Conservation (phyloP, 2,888 invertebrate genomes). For the Hydroisotoma schaefferi region DNA sequence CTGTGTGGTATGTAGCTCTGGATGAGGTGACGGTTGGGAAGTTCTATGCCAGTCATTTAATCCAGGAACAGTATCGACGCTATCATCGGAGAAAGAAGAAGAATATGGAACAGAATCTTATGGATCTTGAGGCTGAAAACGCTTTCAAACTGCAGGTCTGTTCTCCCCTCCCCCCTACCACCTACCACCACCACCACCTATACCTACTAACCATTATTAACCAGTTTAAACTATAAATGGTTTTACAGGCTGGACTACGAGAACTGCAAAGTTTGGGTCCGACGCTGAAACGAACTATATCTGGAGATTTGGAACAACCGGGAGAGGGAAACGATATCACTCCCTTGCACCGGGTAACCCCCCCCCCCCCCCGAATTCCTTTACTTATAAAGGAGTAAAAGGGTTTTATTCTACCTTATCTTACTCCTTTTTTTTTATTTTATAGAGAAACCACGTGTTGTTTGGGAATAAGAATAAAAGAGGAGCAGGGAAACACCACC, state of each 20-base stretch:
- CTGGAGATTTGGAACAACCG: constrained; percentile 34
- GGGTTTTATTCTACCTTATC: background rate
- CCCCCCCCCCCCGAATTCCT: background rate
- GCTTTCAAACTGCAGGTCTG: constrained; percentile 37
- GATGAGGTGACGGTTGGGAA: constrained; percentile 47
- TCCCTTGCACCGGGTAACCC: constrained; percentile 29
- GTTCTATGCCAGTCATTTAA: constrained; percentile 43
- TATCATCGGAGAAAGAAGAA: constrained; percentile 36
- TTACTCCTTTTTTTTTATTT: constrained; percentile 1
- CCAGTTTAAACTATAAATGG: background rate
- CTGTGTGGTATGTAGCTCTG: constrained; percentile 27
- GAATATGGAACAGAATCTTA: constrained; percentile 15
- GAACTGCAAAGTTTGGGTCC: constrained; percentile 29
- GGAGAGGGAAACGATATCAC: constrained; percentile 33
- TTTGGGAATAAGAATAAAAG: constrained; percentile 34
- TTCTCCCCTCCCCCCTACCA: too few relatives aligned
- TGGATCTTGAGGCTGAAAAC: constrained; percentile 24
- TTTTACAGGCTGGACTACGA: constrained; percentile 37
- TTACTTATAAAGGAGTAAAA: too few relatives aligned
- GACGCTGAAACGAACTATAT: constrained; percentile 31
- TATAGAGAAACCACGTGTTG: constrained; percentile 36
- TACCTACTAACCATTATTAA: background rate
- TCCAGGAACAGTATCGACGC: constrained; percentile 43
- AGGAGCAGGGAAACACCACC: too few relatives aligned
- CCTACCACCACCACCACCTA: background rate